Base-by-base conservation (phyloP, 2,797 vertebrate genomes). In the Naso thynnoides region DNA sequence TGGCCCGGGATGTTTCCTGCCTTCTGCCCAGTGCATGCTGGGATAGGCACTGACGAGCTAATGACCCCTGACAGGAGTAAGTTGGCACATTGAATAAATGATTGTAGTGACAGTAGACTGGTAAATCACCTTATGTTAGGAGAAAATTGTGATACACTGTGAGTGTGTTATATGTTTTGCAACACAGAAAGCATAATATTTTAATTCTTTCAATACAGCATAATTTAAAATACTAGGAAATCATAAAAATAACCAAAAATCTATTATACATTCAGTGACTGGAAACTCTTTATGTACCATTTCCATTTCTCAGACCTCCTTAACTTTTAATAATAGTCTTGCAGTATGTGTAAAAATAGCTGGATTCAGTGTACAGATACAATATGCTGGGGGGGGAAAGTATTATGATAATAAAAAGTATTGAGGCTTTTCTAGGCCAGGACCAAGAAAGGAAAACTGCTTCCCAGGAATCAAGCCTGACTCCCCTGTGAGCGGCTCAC, bases 391-490 rank as follows among this genome's bases (percentile, higher is more conserved):
- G 70, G 74, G 73, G 84, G 16, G 1, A 44, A 60, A 74, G 56
- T 73, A 78, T 81, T 81, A 86, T 80, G 26, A 86, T 87, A 82
- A 83, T 78, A 84, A 79, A 59, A 89, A 79, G 72, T 76, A 78
- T 60, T 18, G 50, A 86, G 87, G 87, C 86, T 72, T 88, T 92
- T 91, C 89, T 92, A 85, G 87, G 88, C 61, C 85, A 86, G 62
- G 59, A 74, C 61, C 68, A 72, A 23, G 59, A 69, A 69, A 79
- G 71, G 54, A 61, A 85, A 89, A 79, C 61, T 64, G 76, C 86
- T 86, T 86, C 81, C 84, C 57, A 77, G 71, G 84, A 86, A 85
- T 63, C 16, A 3, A 76, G 48, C 53, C 2, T 29, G 77, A 61
- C 63, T 90, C 86, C 86, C 86, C 55, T 67, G 74, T 66, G 86